phyloP scores from a whole-genome alignment of 2,113 vertebrate genomes.

The Lipophrys pholis region DNA sequence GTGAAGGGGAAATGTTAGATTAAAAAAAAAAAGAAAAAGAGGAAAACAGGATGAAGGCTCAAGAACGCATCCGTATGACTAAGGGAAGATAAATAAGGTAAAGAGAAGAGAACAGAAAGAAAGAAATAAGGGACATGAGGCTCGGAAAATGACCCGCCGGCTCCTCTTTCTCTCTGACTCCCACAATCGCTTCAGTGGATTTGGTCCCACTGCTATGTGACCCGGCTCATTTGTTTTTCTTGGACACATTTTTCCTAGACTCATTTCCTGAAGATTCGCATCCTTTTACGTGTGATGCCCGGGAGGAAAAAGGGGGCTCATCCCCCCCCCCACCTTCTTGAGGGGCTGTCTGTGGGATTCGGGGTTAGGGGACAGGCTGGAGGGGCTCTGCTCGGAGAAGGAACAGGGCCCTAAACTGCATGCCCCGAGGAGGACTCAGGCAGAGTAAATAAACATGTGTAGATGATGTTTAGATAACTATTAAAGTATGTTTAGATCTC shows the following conservation, averaged over 20 bases:
- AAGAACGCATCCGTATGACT: background rate
- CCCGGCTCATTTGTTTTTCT: conserved; percentile 68
- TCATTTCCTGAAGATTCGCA: conserved; percentile 69
- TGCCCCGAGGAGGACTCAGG: conserved; percentile 51
- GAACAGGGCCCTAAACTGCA: conserved; percentile 33
- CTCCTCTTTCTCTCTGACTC: conserved; percentile 36
- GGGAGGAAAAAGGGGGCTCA: conserved; percentile 20
- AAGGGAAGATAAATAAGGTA: background rate
- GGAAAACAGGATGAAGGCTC: background rate
- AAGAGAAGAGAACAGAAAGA: background rate
- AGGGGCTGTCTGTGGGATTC: background rate
- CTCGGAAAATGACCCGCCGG: background rate
- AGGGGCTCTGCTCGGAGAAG: conserved; percentile 29
- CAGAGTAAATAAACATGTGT: conserved; percentile 74
- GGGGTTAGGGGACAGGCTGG: conserved; percentile 33
- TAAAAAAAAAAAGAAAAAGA: background rate
- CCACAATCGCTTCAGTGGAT: conserved; percentile 43
- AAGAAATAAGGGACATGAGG: background rate
- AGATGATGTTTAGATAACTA: conserved; percentile 77
- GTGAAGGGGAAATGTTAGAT: background rate
- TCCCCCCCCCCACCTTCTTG: conserved; percentile 10
- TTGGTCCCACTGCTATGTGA: conserved; percentile 45
- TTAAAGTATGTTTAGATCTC: conserved; percentile 65
- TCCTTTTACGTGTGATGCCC: conserved; percentile 54
- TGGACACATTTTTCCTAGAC: conserved; percentile 62